Evolutionary conservation across 2,797 vertebrate species (phyloP).

Genomic region (Anguilla anguilla): DNA sequence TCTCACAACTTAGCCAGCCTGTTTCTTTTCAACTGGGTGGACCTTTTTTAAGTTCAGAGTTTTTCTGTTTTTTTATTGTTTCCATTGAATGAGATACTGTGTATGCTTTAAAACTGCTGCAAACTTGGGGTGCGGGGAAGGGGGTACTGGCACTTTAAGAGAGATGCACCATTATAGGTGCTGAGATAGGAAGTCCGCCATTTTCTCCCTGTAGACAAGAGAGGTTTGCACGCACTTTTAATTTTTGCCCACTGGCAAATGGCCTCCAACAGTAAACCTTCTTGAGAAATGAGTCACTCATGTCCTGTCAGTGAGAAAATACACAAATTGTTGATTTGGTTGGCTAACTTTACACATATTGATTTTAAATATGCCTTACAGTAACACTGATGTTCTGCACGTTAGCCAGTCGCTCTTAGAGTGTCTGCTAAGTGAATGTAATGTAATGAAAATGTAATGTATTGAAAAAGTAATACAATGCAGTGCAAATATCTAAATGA

Average conservation of each 20-base stretch:
- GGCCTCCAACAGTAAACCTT: not conserved
- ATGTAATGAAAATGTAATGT: not conserved
- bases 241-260: not conserved
- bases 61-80: not conserved
- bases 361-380: not conserved
- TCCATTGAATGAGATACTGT: not conserved
- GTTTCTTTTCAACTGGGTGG: not conserved
- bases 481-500: not conserved
- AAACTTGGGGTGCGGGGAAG: not conserved
- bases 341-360: not conserved
- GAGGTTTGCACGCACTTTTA: conserved; percentile 9
- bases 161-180: not conserved
- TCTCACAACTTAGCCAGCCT: not conserved
- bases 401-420: no score
- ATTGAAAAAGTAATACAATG: no score
- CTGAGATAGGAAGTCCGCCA: conserved; percentile 21
- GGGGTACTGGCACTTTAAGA: not conserved
- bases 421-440: not conserved
- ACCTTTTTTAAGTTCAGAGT: not conserved
- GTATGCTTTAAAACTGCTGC: not conserved
- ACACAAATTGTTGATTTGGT: not conserved
- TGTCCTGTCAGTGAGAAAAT: not conserved
- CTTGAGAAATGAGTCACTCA: not conserved
- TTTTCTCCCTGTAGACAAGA: conserved; percentile 7
- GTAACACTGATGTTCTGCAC: not conserved